phyloP scores from a whole-genome alignment of 2,113 vertebrate species.

The Solea solea region DNA sequence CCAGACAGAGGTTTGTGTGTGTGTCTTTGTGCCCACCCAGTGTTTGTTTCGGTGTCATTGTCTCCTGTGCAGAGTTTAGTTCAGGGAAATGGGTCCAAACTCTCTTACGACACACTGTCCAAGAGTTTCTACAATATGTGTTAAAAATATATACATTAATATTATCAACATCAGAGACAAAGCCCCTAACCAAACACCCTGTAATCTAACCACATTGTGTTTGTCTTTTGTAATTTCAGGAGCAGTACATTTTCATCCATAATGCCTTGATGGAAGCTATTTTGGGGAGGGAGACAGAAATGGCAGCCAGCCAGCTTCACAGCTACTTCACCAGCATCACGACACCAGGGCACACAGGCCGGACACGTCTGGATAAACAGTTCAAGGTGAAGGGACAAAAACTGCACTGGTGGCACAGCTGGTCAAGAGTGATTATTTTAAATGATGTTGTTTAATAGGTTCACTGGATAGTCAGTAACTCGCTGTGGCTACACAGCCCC shows the following conservation, averaged over 20 bases:
- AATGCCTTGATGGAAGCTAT: conserved; percentile 96
- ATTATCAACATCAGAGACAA: no score
- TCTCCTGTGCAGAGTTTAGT: no score
- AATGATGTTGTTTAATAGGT: not conserved
- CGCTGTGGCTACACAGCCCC: not conserved
- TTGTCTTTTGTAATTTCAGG: conserved; percentile 77
- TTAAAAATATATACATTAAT: no score
- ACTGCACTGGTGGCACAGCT: not conserved
- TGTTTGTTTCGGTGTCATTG: no score
- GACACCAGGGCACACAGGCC: conserved; percentile 86
- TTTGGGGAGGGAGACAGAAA: conserved; percentile 92
- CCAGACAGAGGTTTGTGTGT: conserved; percentile 91
- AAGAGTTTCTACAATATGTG: no score
- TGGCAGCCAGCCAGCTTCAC: conserved; percentile 87
- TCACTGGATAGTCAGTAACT: not conserved
- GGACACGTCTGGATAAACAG: conserved; percentile 90
- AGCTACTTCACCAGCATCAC: conserved; percentile 91
- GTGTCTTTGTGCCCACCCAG: not conserved
- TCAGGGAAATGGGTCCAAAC: no score
- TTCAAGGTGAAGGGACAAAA: conserved; percentile 85
- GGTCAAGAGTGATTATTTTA: not conserved
- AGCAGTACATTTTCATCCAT: conserved; percentile 96
- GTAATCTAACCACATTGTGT: not conserved
- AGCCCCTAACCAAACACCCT: no score
- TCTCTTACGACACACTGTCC: no score